Conservation (phyloP, 2,888 invertebrate species). For the Onthophagus sagittarius region DNA sequence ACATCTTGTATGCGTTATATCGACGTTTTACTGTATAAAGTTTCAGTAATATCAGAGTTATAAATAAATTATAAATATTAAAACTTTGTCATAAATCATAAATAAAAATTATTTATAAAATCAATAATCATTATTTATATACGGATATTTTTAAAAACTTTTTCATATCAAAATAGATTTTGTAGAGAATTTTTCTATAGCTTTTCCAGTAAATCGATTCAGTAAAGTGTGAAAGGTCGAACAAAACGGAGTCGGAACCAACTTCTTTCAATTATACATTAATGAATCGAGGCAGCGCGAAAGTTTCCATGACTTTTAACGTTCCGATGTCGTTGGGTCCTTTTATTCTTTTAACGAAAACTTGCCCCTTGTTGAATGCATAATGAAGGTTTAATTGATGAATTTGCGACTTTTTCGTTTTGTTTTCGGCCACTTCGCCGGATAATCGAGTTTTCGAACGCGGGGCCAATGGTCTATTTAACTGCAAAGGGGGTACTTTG, state of each 20-base stretch:
- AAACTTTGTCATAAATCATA: too few species aligned
- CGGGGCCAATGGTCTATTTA: slow-evolving; percentile 4
- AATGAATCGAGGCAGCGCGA: not conserved
- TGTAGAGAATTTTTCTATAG: too few species aligned
- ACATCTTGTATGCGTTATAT: too few species aligned
- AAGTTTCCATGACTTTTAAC: not conserved
- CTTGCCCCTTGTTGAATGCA: slow-evolving; percentile 7
- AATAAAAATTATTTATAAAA: too few species aligned
- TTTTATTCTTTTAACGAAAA: slow-evolving; percentile 1
- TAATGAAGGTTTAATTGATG: slow-evolving; percentile 12
- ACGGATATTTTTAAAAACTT: too few species aligned
- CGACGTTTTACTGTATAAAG: too few species aligned
- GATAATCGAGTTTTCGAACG: slow-evolving; percentile 8
- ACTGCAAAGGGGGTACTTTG: slow-evolving; percentile 2
- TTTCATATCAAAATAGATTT: too few species aligned
- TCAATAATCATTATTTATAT: too few species aligned
- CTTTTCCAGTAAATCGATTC: not conserved
- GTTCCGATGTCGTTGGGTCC: not conserved
- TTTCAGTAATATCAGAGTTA: too few species aligned
- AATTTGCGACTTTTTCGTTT: slow-evolving; percentile 8
- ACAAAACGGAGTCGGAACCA: not conserved
- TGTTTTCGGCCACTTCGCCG: slow-evolving; percentile 6
- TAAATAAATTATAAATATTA: too few species aligned
- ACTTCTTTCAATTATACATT: slow-evolving; percentile 9
- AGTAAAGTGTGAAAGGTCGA: not conserved